Base-by-base conservation (phyloP, 2,888 invertebrate genomes). In the Allacma fusca region DNA sequence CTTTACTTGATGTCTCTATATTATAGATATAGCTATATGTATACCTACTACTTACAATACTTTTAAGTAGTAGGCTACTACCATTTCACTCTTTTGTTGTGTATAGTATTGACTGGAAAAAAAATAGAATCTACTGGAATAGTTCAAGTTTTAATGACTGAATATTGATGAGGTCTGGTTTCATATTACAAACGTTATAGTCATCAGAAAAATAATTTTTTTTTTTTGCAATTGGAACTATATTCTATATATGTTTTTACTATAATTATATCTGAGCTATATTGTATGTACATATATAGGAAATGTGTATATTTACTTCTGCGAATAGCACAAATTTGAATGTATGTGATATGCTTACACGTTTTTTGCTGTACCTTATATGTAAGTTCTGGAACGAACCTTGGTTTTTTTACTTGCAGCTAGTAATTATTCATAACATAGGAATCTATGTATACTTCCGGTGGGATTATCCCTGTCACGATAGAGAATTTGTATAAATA, bases 21-120 rank as follows among this genome's bases (percentile, higher is more conserved):
- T 26, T 65, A 16, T 28, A 65, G n/a, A n/a, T 26, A 1, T 24
- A 5, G 1, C 12, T n/a, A n/a, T n/a, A n/a, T n/a, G 62, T 62
- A 4, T 40, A 40, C 40, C 40, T 40, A 13, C 40, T 34, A 34
- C 34, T 34, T 34, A 9, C 5, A 34, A 34, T 7, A 34, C 9
- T 7, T 34, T n/a, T n/a, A n/a, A 34, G 34, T 4, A 34, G 34
- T 7, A 34, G 34, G 34, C 34, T 34, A 34, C 34, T 34, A 34
- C n/a, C 34, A 50, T 50, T 2, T 16, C 50, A n/a, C 50, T 50
- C 2, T 50, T 19, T 16, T 19, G n/a, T 50, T 50, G 16, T n/a
- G n/a, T 13, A 50, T 50, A 50, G 50, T 50, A 50, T 50, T 50
- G 50, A 50, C n/a, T 50, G 50, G 50, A 34, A 34, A 34, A 50